phyloP scores from a whole-genome alignment of 2,797 vertebrate genomes.

The Enteromius afrohamiltoni region DNA sequence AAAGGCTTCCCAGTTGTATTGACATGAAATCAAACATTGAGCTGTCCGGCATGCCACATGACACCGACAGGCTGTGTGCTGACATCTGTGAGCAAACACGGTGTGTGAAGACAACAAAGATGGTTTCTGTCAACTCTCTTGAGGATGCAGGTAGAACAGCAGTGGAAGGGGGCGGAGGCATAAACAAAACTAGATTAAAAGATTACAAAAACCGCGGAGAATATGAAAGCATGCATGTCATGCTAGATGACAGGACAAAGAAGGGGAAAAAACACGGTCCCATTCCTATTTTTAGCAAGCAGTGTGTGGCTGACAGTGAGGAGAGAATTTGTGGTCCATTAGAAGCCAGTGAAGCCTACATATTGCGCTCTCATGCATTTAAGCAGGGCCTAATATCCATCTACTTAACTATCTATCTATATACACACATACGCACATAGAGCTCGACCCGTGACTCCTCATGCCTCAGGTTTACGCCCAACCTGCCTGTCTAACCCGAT shows the following conservation, averaged over 20 bases:
- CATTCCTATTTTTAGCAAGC: slow-evolving; percentile 43
- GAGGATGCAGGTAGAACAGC: slow-evolving; percentile 23
- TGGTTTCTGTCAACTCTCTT: slow-evolving; percentile 21
- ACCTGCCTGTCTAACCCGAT: neutral
- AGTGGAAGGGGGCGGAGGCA: neutral
- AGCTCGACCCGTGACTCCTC: slow-evolving; percentile 4
- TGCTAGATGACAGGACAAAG: slow-evolving; percentile 31
- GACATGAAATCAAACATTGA: slow-evolving; percentile 20
- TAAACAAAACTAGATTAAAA: slow-evolving; percentile 54
- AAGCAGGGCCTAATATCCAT: slow-evolving; percentile 32
- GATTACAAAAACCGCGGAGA: slow-evolving; percentile 9
- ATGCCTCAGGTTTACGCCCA: slow-evolving; percentile 1
- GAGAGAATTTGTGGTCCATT: slow-evolving; percentile 70
- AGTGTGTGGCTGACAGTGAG: slow-evolving; percentile 60
- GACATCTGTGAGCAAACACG: slow-evolving; percentile 41
- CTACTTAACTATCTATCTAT: slow-evolving; percentile 31
- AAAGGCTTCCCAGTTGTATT: slow-evolving; percentile 6
- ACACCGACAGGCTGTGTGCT: slow-evolving; percentile 20
- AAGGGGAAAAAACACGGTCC: neutral
- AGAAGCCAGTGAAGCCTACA: slow-evolving; percentile 64
- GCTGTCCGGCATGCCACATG: slow-evolving; percentile 23
- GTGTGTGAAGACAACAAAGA: slow-evolving; percentile 41
- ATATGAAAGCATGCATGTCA: slow-evolving; percentile 27
- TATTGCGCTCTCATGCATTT: slow-evolving; percentile 66
- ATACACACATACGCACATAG: neutral